A percentile compares a stretch with the other conserved stretches of the same genome.
Evolutionary conservation across 2,888 invertebrate genomes (phyloP).

Genomic region (Lycia hirtaria): DNA sequence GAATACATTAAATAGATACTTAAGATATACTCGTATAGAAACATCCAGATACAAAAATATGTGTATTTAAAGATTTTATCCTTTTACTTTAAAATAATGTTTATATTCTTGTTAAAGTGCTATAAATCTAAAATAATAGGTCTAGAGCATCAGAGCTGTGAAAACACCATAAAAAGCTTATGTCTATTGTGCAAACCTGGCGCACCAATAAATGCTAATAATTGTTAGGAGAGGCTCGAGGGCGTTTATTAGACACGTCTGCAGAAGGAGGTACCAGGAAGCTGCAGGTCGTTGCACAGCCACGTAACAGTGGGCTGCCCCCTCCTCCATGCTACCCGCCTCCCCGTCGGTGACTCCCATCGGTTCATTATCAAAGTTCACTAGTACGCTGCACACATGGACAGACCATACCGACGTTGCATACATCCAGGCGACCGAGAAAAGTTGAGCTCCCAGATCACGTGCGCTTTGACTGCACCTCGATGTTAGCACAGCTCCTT

Average conservation of each 20-base stretch:
- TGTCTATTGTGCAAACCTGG: not conserved
- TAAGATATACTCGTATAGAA: no score
- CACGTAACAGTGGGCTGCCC: slow-evolving; percentile 55
- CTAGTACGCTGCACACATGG: slow-evolving; percentile 75
- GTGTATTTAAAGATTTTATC: no score
- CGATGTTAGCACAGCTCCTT: slow-evolving; percentile 55
- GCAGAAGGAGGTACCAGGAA: slow-evolving; percentile 23
- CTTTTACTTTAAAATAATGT: no score
- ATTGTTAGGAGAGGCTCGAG: slow-evolving; percentile 24
- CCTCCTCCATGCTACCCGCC: slow-evolving; percentile 47
- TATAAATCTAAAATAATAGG: no score
- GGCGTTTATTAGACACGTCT: slow-evolving; percentile 37
- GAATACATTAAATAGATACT: no score
- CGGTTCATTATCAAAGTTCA: slow-evolving; percentile 85
- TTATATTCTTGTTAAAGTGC: no score
- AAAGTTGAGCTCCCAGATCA: slow-evolving; percentile 53
- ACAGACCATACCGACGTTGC: slow-evolving; percentile 10
- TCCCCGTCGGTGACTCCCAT: slow-evolving; percentile 62
- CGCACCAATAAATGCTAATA: slow-evolving; percentile 14
- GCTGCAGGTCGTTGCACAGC: slow-evolving; percentile 69
- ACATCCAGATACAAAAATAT: no score
- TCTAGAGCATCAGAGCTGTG: not conserved
- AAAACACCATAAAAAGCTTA: not conserved
- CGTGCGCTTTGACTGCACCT: slow-evolving; percentile 32
- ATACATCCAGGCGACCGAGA: slow-evolving; percentile 37